Conservation (phyloP, 2,888 invertebrate genomes). For the Lasioglossum villosulum region DNA sequence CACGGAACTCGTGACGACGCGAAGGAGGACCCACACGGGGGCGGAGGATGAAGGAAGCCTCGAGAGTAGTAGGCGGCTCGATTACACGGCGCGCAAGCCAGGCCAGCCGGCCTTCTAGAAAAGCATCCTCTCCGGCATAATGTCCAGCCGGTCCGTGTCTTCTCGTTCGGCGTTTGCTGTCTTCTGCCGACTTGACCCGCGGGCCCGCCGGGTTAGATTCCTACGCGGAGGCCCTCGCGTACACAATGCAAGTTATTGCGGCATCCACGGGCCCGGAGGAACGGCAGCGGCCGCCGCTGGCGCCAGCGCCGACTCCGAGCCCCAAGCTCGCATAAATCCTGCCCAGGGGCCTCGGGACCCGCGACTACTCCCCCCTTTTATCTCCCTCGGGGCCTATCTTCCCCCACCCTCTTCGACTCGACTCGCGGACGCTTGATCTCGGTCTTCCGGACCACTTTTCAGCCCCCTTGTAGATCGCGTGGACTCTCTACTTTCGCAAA, state of each 20-base stretch:
- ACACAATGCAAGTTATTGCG: conserved; percentile 84
- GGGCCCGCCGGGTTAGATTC: conserved; percentile 63
- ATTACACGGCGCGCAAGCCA: conserved; percentile 67
- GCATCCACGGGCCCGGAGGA: conserved; percentile 76
- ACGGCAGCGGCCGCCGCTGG: conserved; percentile 79
- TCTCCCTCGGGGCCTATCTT: background rate
- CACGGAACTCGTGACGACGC: conserved; percentile 57
- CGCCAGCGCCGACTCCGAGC: conserved; percentile 70
- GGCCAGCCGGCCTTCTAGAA: conserved; percentile 59
- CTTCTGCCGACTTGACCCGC: conserved; percentile 77
- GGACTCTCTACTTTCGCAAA: background rate
- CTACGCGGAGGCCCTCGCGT: conserved; percentile 76
- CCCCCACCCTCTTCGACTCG: background rate
- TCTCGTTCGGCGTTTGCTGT: conserved; percentile 64
- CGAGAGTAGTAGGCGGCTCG: conserved; percentile 64
- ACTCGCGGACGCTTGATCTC: background rate
- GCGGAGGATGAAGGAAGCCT: conserved; percentile 13
- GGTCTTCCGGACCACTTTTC: background rate
- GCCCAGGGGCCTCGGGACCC: conserved; percentile 42
- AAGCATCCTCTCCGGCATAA: conserved; percentile 70
- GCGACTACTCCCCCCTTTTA: conserved; percentile 28
- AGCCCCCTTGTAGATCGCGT: background rate
- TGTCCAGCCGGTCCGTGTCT: conserved; percentile 64
- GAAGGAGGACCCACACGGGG: background rate
- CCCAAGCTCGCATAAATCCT: conserved; percentile 2